phyloP scores from a whole-genome alignment of 2,113 vertebrate genomes.

The Apus apus region DNA sequence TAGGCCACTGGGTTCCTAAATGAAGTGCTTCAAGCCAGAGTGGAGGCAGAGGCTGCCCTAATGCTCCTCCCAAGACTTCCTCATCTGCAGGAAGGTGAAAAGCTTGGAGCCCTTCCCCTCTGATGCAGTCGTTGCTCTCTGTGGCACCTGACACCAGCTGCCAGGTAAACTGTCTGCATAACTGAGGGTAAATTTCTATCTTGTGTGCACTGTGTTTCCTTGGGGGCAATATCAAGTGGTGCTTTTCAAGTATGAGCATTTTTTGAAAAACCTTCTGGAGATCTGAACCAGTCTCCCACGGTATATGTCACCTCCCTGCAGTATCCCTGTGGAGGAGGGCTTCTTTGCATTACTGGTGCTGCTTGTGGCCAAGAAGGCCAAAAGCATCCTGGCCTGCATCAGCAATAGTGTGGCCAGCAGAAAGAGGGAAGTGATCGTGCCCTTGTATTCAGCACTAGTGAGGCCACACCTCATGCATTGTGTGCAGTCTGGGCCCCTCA shows the following conservation, averaged over 20 bases:
- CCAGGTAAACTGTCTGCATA: rapidly evolving
- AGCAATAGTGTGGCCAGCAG: too few species aligned
- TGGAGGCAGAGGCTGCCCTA: background rate
- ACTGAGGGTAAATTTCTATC: background rate
- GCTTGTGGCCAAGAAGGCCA: background rate
- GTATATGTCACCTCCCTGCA: background rate
- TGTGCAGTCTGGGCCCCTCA: too few species aligned
- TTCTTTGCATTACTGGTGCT: background rate
- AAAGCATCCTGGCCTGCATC: too few species aligned
- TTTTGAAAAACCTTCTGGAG: background rate
- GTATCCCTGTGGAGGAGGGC: background rate
- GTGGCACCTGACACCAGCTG: background rate
- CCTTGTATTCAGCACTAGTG: too few species aligned
- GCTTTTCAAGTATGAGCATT: rapidly evolving
- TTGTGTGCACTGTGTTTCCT: background rate
- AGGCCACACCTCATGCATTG: too few species aligned
- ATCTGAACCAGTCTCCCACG: too few species aligned
- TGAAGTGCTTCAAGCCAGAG: background rate
- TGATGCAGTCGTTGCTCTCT: background rate
- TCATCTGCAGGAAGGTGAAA: background rate
- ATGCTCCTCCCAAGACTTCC: rapidly evolving
- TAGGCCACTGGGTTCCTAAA: background rate
- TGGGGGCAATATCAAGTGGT: rapidly evolving
- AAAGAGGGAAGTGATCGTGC: too few species aligned
- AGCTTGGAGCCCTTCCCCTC: rapidly evolving